These are phyloP conservation scores for Trachemys scripta DNA, from an alignment of 2,113 vertebrate genomes.

Conservation along the genomic window DNA sequence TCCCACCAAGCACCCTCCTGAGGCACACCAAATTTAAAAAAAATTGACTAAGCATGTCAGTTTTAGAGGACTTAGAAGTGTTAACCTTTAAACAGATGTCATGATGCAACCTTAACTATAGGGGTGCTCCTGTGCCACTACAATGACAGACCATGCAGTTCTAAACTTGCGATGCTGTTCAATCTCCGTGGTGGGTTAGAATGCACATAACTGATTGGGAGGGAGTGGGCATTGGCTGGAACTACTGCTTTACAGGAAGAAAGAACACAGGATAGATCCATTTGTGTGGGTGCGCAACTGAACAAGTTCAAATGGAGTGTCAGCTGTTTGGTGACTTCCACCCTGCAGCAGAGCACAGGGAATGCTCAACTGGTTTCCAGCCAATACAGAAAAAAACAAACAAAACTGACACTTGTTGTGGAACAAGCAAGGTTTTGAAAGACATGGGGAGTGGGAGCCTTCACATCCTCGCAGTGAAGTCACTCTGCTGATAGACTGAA, in stretches of 20 bases:
- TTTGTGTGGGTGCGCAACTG: not conserved
- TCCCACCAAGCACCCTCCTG: not conserved
- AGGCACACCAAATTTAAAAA: not conserved
- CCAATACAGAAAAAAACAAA: constrained; percentile 9
- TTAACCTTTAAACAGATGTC: not conserved
- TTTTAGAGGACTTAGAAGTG: not conserved
- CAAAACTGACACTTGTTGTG: not conserved
- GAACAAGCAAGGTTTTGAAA: constrained; percentile 7
- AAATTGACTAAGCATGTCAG: not conserved
- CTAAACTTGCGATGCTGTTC: not conserved
- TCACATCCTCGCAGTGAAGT: not conserved
- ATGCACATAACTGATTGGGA: fast-evolving
- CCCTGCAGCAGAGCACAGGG: not conserved
- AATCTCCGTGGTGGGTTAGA: not conserved
- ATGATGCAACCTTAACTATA: not conserved
- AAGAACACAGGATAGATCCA: not conserved
- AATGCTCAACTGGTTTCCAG: not conserved
- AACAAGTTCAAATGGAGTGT: not conserved
- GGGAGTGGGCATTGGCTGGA: not conserved
- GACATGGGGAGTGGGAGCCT: not conserved
- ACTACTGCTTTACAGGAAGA: not conserved
- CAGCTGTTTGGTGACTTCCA: not conserved
- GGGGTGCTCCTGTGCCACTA: not conserved
- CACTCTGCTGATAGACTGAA: constrained; percentile 22
- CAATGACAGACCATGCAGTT: not conserved